Base-by-base conservation (phyloP, 2,797 vertebrate species). In the Chromis chromis region DNA sequence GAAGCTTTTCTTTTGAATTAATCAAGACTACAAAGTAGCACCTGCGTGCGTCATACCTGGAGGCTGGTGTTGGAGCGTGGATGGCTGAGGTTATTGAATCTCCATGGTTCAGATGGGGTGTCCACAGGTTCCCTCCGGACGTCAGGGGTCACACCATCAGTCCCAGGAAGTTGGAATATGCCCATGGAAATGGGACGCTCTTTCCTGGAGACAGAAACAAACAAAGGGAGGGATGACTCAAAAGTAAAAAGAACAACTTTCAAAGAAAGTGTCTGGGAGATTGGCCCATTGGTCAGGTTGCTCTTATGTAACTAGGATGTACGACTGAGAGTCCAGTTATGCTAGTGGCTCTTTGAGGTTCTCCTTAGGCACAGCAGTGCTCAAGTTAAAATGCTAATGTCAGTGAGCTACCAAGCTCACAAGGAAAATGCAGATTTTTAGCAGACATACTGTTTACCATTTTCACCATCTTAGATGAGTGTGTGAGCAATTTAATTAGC, bases 101-200 rank as follows among this genome's bases (percentile, higher is more conserved):
- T 96, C 97, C 97, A 99, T 13, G 95, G 93, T 52, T 98, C 97
- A 0, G 96, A 95, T 0, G 95, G 95, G 1, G 95, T 94, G 70
- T 97, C 97, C 0, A 90, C 93, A 0, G 84, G 86, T 53, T 96
- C 96, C 79, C 95, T 94, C 76, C 95, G 96, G 49, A 94, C 67
- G 31, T 98, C 97, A 13, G 97, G 94, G 1, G 95, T 95, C 82
- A 96, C 89, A 7, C 94, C 94, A 59, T 99, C 98, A 79, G 93
- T 93, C 60, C 94, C 91, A 67, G 96, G 94, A 56, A 98, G 89
- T 0, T 97, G 96, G 87, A 98, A 99, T 84, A 99, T 92, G 42
- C 97, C 97, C 93, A 99, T 87, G 42, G 97, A 98, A 86, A 97
- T 95, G 0, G 98, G 97, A 19, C 96, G 96, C 56, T 99, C 98